These are phyloP conservation scores for Pedicia rivosa DNA, from an alignment of 2,888 invertebrate genomes.

Conservation along the genomic window DNA sequence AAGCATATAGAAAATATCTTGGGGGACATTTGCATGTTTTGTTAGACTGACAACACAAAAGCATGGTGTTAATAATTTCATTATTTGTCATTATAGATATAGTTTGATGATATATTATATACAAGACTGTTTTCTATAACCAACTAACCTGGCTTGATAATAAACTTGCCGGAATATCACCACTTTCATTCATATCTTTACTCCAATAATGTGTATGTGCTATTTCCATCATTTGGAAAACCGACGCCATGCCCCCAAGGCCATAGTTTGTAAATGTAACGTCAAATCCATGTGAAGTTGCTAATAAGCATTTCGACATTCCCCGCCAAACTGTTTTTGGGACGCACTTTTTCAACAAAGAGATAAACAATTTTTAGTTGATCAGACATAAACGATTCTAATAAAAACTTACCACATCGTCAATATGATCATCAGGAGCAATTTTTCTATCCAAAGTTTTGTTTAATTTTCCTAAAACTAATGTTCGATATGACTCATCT, in stretches of 20 bases:
- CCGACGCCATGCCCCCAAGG: conserved; percentile 92
- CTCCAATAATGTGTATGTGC: conserved; percentile 98
- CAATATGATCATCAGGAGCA: conserved; percentile 90
- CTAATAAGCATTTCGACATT: conserved; percentile 81
- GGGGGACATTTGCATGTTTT: not conserved
- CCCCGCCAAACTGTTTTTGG: conserved; percentile 91
- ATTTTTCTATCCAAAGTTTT: conserved; percentile 84
- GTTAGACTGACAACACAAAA: not conserved
- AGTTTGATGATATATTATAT: too few species aligned
- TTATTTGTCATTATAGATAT: too few species aligned
- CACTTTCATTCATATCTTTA: conserved; percentile 54
- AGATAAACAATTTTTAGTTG: conserved; percentile 1
- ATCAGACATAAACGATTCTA: conserved; percentile 8
- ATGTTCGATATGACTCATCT: conserved; percentile 93
- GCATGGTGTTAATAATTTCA: not conserved
- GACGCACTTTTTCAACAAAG: conserved; percentile 51
- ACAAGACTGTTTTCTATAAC: too few species aligned
- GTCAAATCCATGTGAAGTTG: conserved; percentile 80
- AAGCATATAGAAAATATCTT: not conserved
- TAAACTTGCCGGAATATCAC: conserved; percentile 29
- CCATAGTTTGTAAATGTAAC: conserved; percentile 86
- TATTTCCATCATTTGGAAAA: conserved; percentile 93
- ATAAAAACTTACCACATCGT: conserved; percentile 71
- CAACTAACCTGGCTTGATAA: conserved; percentile 28
- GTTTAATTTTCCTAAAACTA: conserved; percentile 89